These are phyloP conservation scores for Eurosta solidaginis DNA, from an alignment of 1,140 invertebrate genomes.

Conservation along the genomic window DNA sequence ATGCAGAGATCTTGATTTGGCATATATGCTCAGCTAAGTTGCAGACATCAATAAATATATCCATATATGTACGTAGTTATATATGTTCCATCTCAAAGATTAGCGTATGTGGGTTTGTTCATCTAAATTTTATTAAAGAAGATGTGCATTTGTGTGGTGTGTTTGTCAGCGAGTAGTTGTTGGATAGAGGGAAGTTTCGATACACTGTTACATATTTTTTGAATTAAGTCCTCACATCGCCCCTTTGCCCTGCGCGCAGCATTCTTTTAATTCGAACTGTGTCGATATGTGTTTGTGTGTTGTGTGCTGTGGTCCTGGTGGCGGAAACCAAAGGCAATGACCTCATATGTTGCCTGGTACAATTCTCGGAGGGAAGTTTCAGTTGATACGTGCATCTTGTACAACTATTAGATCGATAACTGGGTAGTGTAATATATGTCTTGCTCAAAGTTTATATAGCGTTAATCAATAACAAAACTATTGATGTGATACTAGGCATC, in stretches of 20 bases:
- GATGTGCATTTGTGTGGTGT: neutral
- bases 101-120: neutral
- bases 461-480: no score
- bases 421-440: neutral
- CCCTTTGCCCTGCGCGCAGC: neutral
- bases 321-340: neutral
- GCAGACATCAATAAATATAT: neutral
- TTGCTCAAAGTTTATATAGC: no score
- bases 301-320: neutral
- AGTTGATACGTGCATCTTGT: neutral
- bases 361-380: neutral
- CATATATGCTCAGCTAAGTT: neutral
- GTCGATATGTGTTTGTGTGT: no score
- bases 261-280: neutral
- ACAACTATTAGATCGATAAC: neutral
- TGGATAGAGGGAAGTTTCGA: neutral
- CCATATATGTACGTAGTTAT: neutral
- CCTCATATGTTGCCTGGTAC: neutral
- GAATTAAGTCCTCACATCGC: neutral
- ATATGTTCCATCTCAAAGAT: neutral
- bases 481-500: no score
- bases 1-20: neutral
- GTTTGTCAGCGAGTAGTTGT: neutral
- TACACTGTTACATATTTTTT: conserved; percentile 8
- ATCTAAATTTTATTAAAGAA: neutral